Evolutionary conservation across 2,113 vertebrate genomes (phyloP).

Genomic region (Podocnemis expansa): DNA sequence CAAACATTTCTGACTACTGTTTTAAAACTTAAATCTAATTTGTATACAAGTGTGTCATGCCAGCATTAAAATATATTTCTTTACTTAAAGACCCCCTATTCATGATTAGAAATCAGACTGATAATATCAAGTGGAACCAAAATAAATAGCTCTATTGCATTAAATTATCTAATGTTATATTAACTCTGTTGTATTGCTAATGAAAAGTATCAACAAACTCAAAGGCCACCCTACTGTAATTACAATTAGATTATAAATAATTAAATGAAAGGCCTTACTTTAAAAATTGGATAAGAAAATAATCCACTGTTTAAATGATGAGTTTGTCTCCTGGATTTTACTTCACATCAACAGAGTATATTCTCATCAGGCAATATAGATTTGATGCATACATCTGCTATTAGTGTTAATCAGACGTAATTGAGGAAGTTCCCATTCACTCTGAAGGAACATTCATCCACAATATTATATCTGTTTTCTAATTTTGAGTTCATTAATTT

Average conservation of each 20-base stretch:
- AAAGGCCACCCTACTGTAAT: neutral
- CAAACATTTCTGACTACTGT: neutral
- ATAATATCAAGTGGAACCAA: neutral
- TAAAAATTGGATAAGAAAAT: neutral
- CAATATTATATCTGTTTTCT: neutral
- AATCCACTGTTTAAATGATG: neutral
- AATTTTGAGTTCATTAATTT: slow-evolving; percentile 6
- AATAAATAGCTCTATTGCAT: neutral
- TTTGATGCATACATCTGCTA: neutral
- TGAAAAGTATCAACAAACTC: slow-evolving; percentile 30
- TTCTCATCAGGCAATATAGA: neutral
- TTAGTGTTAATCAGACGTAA: slow-evolving; percentile 24
- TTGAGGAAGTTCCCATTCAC: neutral
- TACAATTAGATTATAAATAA: neutral
- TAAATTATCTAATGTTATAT: neutral
- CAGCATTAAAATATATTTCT: neutral
- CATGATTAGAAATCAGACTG: neutral
- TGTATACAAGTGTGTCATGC: neutral
- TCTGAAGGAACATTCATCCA: neutral
- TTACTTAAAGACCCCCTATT: neutral
- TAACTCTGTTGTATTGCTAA: neutral
- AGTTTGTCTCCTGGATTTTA: neutral
- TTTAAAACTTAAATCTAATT: neutral
- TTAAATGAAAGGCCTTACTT: neutral
- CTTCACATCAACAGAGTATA: neutral